These are phyloP conservation scores for Drosophila nigromelanica DNA, from an alignment of 1,140 invertebrate genomes.

Conservation along the genomic window DNA sequence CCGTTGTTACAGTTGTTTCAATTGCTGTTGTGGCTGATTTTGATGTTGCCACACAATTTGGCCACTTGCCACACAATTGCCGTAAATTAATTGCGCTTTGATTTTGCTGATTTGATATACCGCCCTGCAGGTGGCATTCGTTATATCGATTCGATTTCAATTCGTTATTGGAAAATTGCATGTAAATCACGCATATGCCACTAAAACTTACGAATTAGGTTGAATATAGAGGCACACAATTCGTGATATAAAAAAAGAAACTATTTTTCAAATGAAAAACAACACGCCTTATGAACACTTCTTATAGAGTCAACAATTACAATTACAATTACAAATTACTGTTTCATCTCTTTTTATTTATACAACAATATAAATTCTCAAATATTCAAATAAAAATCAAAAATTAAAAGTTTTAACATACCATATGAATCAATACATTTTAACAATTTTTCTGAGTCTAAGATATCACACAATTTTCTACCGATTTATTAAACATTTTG, in stretches of 20 bases:
- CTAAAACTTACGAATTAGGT: not conserved
- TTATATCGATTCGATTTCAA: slow-evolving; percentile 39
- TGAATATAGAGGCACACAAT: not conserved
- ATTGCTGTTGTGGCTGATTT: slow-evolving; percentile 51
- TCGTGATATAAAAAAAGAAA: not conserved
- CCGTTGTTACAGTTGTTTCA: slow-evolving; percentile 57
- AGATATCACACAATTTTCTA: too few species aligned
- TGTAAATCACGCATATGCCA: slow-evolving; percentile 44
- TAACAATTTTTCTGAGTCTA: too few species aligned
- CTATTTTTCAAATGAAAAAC: too few species aligned
- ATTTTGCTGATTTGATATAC: slow-evolving; percentile 75
- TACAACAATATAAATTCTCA: too few species aligned
- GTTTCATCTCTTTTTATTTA: too few species aligned
- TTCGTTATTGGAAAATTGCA: slow-evolving; percentile 35
- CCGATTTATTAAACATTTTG: too few species aligned
- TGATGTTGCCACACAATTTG: slow-evolving; percentile 71
- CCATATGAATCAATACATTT: too few species aligned
- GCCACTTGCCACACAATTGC: slow-evolving; percentile 72
- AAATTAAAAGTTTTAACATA: too few species aligned
- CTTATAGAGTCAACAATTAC: too few species aligned
- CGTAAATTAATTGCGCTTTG: slow-evolving; percentile 80
- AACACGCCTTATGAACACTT: too few species aligned
- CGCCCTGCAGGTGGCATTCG: slow-evolving; percentile 77
- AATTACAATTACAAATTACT: too few species aligned
- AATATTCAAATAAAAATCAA: too few species aligned